Percentiles rank a stretch among this genome's conserved stretches.
These are phyloP conservation scores for Drosophila kanapiae DNA, from an alignment of 1,140 invertebrate species.

Conservation along the genomic window DNA sequence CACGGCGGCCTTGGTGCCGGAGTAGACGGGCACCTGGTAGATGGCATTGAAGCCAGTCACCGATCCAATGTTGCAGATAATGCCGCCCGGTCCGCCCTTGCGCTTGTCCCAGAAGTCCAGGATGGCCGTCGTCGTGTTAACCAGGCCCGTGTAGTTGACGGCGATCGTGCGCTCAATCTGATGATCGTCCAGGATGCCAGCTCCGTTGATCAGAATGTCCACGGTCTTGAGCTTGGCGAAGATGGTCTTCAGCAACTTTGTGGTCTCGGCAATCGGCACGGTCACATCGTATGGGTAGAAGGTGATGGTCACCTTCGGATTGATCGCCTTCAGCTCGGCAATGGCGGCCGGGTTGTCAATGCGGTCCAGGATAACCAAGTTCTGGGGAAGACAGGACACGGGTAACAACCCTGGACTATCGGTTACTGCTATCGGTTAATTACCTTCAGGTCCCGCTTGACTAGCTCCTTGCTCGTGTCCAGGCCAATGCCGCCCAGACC, in stretches of 20 bases:
- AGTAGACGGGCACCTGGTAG: conserved; percentile 85
- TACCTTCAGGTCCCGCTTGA: conserved; percentile 66
- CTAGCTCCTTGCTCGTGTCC: conserved; percentile 67
- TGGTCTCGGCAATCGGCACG: conserved; percentile 54
- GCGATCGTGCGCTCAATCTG: conserved; percentile 81
- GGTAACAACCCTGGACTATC: background rate
- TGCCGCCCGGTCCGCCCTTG: conserved; percentile 88
- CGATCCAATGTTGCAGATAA: conserved; percentile 89
- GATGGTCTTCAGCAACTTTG: conserved; percentile 64
- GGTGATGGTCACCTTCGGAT: conserved; percentile 72
- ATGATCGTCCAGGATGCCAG: conserved; percentile 76
- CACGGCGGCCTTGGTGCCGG: conserved; percentile 86
- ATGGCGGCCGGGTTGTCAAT: conserved; percentile 70
- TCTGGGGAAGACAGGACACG: conserved; percentile 27
- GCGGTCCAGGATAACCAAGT: conserved; percentile 72
- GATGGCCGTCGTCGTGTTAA: conserved; percentile 76
- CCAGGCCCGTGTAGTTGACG: conserved; percentile 77
- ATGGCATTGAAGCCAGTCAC: conserved; percentile 86
- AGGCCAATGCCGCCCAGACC: conserved; percentile 78
- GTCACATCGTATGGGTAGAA: conserved; percentile 79
- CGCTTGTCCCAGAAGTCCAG: conserved; percentile 87
- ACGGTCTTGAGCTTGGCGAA: conserved; percentile 69
- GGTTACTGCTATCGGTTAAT: background rate
- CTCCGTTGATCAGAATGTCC: conserved; percentile 78
- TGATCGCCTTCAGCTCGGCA: conserved; percentile 68